Base-by-base conservation (phyloP, 1,140 invertebrate genomes). In the Meloidogyne chitwoodi region DNA sequence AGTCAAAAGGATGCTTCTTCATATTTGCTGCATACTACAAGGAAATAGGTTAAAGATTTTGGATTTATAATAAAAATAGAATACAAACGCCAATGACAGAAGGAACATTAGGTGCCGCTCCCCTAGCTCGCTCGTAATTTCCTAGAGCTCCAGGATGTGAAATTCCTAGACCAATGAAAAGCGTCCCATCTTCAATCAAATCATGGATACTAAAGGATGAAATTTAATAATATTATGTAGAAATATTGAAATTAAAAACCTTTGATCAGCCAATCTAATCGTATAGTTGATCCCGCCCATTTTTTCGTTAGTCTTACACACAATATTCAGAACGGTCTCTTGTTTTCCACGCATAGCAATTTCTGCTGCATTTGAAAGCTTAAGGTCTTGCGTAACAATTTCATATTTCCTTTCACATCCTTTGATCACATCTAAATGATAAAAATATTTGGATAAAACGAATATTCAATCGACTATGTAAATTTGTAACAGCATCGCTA, bases 151-250 rank as follows among this genome's bases (percentile, higher is more conserved):
- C 77, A 5, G 77, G 77, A 76, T 78, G 77, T n/a, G 48, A 64
- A 12, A 80, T 77, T 41, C 77, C 77, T n/a, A 78, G 38, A 24
- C 77, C 77, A 68, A 78, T 78, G 67, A 78, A 78, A n/a, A 78
- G 38, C 16, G 76, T 79, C n/a, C 68, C 77, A 41, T 80, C 77
- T 27, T 41, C 63, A 31, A 78, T 34, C 64, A 79, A 56, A 29
- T 64, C 16, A 19, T 41, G 76, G 22, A 77, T 62, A 11, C 77
- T 78, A 56, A 67, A 77, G 10, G 14, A 1, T 1, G 12, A 29
- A n/a, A 27, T 62, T 19, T 38, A 27, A 44, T 75, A 22, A 24
- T 41, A 34, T n/a, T 27, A 76, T 38, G 27, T 48, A 24, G 12
- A 68, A 34, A 70, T 64, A n/a, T n/a, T n/a, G n/a, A n/a, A n/a